Evolutionary conservation across 2,888 invertebrate genomes (phyloP), one percentile per base, ranked within the genome.

Genomic region (Bugula neritina): DNA sequence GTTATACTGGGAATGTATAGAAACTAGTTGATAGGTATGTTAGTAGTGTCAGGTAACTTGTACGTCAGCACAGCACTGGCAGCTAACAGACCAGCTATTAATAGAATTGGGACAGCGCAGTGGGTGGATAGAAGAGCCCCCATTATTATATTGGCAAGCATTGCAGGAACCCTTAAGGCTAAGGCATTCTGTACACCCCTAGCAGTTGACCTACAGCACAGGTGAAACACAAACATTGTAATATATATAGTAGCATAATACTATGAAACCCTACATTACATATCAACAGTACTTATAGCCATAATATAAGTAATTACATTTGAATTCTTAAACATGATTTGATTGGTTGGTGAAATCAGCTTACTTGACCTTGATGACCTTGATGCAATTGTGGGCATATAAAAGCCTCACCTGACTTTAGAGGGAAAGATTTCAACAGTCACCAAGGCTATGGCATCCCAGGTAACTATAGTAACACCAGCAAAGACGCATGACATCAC

Each of bases 341-440:
- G n/a, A n/a, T n/a, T n/a, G n/a, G n/a, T n/a, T n/a, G n/a, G n/a
- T n/a, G n/a, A n/a, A n/a, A n/a, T n/a, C n/a, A n/a, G n/a, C n/a
- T n/a, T n/a, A n/a, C n/a, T n/a, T n/a, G n/a, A n/a, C n/a, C n/a
- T n/a, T n/a, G n/a, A n/a, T n/a, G n/a, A n/a, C n/a, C 69, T 29
- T n/a, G 13, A 13, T n/a, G 5, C 43, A 43, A 10, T 43, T 43
- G 43, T 43, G 17, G 43, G 17, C 43, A 43, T 10, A 17, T 17
- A 43, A 43, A 5, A 43, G 43, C 43, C 57, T 25, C 85, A 91
- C 91, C 93, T 89, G 80, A 94, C 87, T 85, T 92, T 90, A 57
- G 94, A 94, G 43, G 94, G 94, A 84, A 94, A 94, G 74, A 94
- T 91, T 87, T 95, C 95, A 31, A 93, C 93, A 81, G 92, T 92